Base-by-base conservation (phyloP, 2,888 invertebrate genomes). In the Homarus gammarus region DNA sequence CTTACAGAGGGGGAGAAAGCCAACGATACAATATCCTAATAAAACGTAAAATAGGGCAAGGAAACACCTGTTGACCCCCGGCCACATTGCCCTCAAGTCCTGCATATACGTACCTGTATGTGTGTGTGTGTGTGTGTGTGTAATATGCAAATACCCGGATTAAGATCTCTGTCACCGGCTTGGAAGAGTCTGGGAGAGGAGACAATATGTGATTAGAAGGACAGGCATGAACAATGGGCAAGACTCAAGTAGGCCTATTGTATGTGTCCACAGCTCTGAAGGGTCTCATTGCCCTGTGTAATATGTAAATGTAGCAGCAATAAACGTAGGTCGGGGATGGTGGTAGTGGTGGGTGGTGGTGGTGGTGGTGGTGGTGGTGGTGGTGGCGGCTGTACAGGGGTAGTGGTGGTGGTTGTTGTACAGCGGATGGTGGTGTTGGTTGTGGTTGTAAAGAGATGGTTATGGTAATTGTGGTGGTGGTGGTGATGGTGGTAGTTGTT, bases 251-350 rank as follows among this genome's bases (percentile, higher is more conserved):
- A 61, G 73, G 81, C 70, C 87, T 73, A 87, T 87, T 87, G 87
- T 87, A n/a, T 73, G n/a, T 72, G 56, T 72, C 87, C 87, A 81
- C 87, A 87, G 81, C 87, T 85, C 61, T 73, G 87, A 87, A 40
- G 27, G 87, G 81, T 72, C 81, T 36, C 51, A 72, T 31, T 70
- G 61, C 64, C 51, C 38, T 8, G 56, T 81, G 68, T 87, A 87
- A 81, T 72, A 87, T 87, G 83, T 70, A 83, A 83, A 83, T 83
- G 68, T n/a, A 70, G 83, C n/a, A n/a, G n/a, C 68, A 83, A 83
- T 83, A 83, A 83, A 83, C 33, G 51, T n/a, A 64, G 18, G 82
- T 8, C n/a, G 12, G 12, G 27, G 40, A 6, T 36, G 18, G 27
- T 22, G 40, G 38, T 36, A 36, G 1, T 40, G 3, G 27, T 31